Evolutionary conservation across 1,140 invertebrate genomes (phyloP).

Genomic region (Galendromus occidentalis): DNA sequence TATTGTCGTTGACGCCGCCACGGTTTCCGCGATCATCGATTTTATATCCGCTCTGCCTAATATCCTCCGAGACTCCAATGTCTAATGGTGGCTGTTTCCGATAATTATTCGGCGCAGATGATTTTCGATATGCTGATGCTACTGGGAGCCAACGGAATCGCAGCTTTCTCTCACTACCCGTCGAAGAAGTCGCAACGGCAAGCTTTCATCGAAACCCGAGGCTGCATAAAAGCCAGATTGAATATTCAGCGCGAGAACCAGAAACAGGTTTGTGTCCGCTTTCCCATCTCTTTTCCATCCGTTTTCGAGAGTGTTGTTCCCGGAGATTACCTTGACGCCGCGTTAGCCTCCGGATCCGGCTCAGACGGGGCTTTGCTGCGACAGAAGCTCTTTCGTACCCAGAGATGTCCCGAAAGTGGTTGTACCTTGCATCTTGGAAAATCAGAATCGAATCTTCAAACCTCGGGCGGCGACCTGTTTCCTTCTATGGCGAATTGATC

Average conservation of each 20-base stretch:
- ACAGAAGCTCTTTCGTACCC: background rate
- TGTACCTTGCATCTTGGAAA: too few relatives aligned
- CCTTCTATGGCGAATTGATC: too few relatives aligned
- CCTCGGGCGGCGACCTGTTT: too few relatives aligned
- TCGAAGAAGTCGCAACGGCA: conserved; percentile 71
- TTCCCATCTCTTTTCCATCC: background rate
- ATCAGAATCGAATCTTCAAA: too few relatives aligned
- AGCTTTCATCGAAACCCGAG: conserved; percentile 79
- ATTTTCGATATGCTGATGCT: conserved; percentile 45
- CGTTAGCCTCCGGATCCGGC: background rate
- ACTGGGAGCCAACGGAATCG: conserved; percentile 58
- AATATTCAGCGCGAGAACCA: conserved; percentile 83
- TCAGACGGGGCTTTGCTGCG: background rate
- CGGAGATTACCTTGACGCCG: background rate
- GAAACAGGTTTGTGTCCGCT: conserved; percentile 53
- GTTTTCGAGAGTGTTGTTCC: conserved; percentile 12
- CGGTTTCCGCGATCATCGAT: too few relatives aligned
- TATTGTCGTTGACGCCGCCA: too few relatives aligned
- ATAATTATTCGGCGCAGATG: conserved; percentile 33
- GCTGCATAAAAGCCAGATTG: conserved; percentile 74
- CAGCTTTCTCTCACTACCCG: conserved; percentile 74
- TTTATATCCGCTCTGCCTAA: too few relatives aligned
- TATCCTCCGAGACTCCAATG: background rate
- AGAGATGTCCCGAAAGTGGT: too few relatives aligned
- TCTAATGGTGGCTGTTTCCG: background rate